Evolutionary conservation across 2,113 vertebrate genomes (phyloP), one percentile per base, ranked within the genome.

Genomic region (Aegypius monachus): DNA sequence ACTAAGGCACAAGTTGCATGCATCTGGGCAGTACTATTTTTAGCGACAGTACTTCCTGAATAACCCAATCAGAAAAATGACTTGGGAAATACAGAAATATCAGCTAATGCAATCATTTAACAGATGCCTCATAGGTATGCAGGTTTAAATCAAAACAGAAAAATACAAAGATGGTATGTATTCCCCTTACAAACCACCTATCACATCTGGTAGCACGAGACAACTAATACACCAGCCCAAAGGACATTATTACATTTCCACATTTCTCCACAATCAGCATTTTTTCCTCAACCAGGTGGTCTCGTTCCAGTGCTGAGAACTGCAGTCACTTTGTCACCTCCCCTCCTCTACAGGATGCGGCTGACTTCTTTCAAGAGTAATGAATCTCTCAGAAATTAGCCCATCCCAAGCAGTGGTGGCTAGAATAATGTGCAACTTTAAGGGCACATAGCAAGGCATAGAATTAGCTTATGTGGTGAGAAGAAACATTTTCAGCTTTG

Each of bases 181-280:
- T 29, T 62, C 38, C 42, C 31, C 42, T 58, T 36, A 16, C 13
- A 9, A 56, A 40, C 15, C 53, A 4, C 5, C 58, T 43, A 11
- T 40, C 10, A 2, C 3, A 0, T 2, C 66, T 31, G 42, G 31
- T 17, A 52, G n/a, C 0, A 0, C 4, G 27, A 32, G 67, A 42
- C 40, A 61, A 25, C n/a, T 3, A 2, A 15, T 2, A 8, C 43
- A 7, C 25, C 81, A 72, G 42, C 66, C 52, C 48, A n/a, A 77
- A 89, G 43, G 48, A 6, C 23, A 29, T n/a, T 11, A n/a, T 31
- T 27, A 21, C 16, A 32, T 80, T 50, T 36, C 55, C 52, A 26
- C 40, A 5, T 23, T 68, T 20, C 55, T 36, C 58, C 70, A 55
- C 6, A 6, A 48, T 5, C 80, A 32, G 22, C 43, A 29, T n/a